phyloP scores from a whole-genome alignment of 53 echinoderm and acorn worm genomes.

The Mesocentrotus franciscanus region DNA sequence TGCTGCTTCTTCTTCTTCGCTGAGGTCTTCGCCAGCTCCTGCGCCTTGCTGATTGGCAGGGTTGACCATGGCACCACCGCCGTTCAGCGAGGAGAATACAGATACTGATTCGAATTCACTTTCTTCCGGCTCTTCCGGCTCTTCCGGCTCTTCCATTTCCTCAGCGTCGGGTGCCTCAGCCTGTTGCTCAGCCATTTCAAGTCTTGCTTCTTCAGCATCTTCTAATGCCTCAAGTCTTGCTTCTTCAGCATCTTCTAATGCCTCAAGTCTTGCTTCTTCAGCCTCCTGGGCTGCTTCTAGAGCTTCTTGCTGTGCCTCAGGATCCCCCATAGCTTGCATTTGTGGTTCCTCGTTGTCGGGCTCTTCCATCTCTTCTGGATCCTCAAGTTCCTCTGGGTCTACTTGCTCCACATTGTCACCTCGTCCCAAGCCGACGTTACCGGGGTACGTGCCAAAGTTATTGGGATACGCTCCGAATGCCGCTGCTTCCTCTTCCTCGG shows the following conservation, averaged over 20 bases:
- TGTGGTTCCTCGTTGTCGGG: slow-evolving; percentile 48
- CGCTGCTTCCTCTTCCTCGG: slow-evolving; percentile 12
- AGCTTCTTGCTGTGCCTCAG: slow-evolving; percentile 33
- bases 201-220: not conserved
- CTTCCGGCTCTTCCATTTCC: slow-evolving; percentile 46
- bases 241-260: not conserved
- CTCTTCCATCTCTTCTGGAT: slow-evolving; percentile 40
- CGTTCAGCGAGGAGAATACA: not conserved
- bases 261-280: not conserved
- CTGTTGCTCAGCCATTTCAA: not conserved
- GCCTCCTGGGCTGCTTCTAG: not conserved
- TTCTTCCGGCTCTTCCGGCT: slow-evolving; percentile 42
- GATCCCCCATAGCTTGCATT: slow-evolving; percentile 20
- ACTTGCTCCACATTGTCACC: slow-evolving; percentile 37
- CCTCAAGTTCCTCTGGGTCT: slow-evolving; percentile 52
- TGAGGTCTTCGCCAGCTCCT: not conserved
- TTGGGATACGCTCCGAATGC: not conserved
- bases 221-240: not conserved
- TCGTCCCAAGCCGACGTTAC: not conserved
- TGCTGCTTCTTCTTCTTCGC: not conserved
- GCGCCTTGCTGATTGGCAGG: slow-evolving; percentile 12
- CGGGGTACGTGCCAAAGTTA: not conserved
- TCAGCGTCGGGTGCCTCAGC: not conserved
- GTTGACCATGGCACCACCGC: not conserved
- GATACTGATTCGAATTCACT: not conserved